phyloP scores from a whole-genome alignment of 2,797 vertebrate species.

The Bradypus variegatus region DNA sequence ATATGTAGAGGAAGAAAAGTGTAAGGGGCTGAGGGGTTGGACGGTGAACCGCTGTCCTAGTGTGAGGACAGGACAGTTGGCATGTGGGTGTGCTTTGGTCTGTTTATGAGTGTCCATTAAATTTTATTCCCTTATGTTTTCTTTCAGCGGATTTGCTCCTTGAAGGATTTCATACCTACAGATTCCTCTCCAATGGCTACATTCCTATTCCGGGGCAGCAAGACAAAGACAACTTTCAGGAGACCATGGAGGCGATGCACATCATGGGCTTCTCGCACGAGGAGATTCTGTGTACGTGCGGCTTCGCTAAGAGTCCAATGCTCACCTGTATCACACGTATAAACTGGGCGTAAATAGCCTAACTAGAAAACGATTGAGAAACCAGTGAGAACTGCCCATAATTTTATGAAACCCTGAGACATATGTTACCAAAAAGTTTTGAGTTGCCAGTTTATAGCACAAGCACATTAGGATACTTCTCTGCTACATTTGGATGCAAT shows the following conservation, averaged over 20 bases:
- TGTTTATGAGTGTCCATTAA: neutral
- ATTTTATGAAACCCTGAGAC: neutral
- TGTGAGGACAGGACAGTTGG: neutral
- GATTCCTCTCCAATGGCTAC: slow-evolving; percentile 96
- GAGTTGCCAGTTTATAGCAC: neutral
- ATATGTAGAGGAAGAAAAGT: neutral
- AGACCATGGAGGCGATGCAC: slow-evolving; percentile 99
- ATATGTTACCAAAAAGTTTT: neutral
- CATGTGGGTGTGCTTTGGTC: neutral
- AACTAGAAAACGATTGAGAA: neutral
- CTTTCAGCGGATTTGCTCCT: slow-evolving; percentile 91
- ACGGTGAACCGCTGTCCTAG: neutral
- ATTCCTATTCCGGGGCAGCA: slow-evolving; percentile 95
- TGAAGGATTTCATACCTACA: slow-evolving; percentile 94
- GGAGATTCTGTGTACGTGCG: slow-evolving; percentile 88
- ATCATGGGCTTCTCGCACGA: slow-evolving; percentile 98
- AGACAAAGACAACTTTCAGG: slow-evolving; percentile 99
- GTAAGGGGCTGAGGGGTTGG: neutral
- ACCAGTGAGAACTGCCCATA: neutral
- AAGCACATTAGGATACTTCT: neutral
- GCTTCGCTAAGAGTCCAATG: neutral
- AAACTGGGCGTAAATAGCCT: neutral
- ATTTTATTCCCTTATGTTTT: slow-evolving; percentile 41
- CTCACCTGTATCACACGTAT: neutral
- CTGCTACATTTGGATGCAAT: neutral